Conservation (phyloP, 1,140 invertebrate species). For the Megathymus violae region DNA sequence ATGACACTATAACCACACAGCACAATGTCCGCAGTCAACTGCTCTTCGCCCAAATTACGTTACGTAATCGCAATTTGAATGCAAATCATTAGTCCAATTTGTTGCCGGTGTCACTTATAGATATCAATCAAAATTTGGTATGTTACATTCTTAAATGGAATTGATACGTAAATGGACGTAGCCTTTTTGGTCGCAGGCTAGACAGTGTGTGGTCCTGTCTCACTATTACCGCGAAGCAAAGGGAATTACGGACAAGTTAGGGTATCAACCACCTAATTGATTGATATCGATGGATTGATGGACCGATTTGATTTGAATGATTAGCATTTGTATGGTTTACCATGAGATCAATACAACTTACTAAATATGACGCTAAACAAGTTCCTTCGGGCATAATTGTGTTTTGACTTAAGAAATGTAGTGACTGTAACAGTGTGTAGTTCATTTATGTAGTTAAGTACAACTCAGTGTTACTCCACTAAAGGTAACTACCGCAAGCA, state of each 20-base stretch:
- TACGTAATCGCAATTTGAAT: conserved; percentile 17
- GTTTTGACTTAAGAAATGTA: too few relatives aligned
- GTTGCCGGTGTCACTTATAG: conserved; percentile 12
- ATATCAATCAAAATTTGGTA: conserved; percentile 30
- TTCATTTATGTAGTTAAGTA: too few relatives aligned
- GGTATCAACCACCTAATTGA: background rate
- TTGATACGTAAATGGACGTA: conserved; percentile 15
- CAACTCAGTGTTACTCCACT: too few relatives aligned
- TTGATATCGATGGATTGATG: background rate
- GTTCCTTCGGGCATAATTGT: too few relatives aligned
- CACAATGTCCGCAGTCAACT: background rate
- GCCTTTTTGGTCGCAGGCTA: conserved; percentile 8
- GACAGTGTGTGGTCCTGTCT: conserved; percentile 12
- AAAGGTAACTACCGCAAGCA: too few relatives aligned
- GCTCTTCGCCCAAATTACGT: conserved; percentile 1
- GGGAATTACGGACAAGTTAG: background rate
- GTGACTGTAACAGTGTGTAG: too few relatives aligned
- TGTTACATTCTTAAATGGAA: conserved; percentile 5
- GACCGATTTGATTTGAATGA: background rate
- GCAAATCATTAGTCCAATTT: conserved; percentile 17
- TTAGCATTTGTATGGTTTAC: background rate
- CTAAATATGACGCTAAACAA: background rate
- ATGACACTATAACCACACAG: background rate
- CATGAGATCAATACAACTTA: background rate
- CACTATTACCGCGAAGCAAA: background rate